These are phyloP conservation scores for Eupithecia centaureata DNA, from an alignment of 2,888 invertebrate genomes.

Conservation along the genomic window DNA sequence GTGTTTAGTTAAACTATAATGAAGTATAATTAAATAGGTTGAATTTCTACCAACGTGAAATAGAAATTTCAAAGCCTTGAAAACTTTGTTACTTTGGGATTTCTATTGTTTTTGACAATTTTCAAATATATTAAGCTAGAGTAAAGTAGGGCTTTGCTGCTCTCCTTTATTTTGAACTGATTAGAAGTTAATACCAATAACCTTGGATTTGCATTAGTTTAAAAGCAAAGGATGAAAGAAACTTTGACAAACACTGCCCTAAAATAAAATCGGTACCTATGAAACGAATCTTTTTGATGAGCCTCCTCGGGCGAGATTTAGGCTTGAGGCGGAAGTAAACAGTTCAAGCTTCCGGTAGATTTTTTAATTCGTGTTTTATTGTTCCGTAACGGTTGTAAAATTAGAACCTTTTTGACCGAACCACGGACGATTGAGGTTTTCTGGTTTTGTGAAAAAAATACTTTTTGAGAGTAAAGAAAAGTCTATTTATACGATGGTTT, in stretches of 20 bases:
- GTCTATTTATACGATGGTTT: too few relatives aligned
- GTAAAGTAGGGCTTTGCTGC: background rate
- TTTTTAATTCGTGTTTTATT: conserved; percentile 53
- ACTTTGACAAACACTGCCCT: conserved; percentile 60
- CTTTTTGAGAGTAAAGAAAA: background rate
- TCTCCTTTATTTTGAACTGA: background rate
- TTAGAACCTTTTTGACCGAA: conserved; percentile 49
- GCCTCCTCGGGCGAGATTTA: conserved; percentile 47
- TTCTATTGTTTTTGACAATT: background rate
- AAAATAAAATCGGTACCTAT: conserved; percentile 50
- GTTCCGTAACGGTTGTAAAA: conserved; percentile 59
- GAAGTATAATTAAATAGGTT: too few relatives aligned
- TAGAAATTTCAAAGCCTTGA: background rate
- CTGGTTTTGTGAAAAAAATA: conserved; percentile 17
- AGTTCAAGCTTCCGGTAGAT: conserved; percentile 57
- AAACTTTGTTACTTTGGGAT: background rate
- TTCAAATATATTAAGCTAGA: background rate
- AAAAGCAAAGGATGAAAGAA: background rate
- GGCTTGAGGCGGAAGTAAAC: conserved; percentile 69
- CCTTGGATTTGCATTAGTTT: background rate
- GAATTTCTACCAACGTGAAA: too few relatives aligned
- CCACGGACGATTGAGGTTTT: conserved; percentile 31
- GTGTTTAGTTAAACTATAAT: too few relatives aligned
- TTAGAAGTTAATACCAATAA: too few relatives aligned
- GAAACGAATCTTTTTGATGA: conserved; percentile 53